phyloP scores from a whole-genome alignment of 2,113 vertebrate species.

The Willisornis vidua region DNA sequence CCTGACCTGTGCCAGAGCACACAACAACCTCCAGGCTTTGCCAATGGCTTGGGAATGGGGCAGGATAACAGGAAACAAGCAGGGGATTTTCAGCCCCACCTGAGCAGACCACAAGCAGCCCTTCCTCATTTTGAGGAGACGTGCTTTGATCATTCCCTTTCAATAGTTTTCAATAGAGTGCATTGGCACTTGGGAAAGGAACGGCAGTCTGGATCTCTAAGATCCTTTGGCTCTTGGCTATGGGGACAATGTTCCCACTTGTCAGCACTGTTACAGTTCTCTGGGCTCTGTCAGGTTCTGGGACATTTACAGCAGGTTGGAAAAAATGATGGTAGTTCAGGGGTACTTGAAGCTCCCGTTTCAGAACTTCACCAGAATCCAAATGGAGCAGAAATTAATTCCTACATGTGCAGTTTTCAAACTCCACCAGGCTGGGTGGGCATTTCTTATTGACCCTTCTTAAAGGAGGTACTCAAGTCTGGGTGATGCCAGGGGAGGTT shows the following conservation, averaged over 20 bases:
- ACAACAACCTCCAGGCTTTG: neutral
- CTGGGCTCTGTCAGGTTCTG: neutral
- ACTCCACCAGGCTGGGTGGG: neutral
- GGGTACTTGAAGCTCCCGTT: neutral
- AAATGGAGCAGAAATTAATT: neutral
- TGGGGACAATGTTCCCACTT: neutral
- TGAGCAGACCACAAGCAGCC: neutral
- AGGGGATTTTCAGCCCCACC: neutral
- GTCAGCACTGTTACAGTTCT: neutral
- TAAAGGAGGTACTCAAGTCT: neutral
- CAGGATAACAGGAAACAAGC: neutral
- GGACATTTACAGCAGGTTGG: neutral
- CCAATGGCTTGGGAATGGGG: neutral
- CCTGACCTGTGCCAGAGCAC: neutral
- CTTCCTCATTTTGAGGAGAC: neutral
- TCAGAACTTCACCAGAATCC: neutral
- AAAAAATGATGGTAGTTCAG: neutral
- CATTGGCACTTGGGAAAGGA: neutral
- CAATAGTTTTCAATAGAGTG: neutral
- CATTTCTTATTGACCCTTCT: neutral
- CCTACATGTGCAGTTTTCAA: neutral
- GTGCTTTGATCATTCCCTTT: neutral
- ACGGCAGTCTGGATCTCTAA: neutral
- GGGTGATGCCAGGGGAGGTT: neutral
- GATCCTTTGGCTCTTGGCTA: neutral